These are phyloP conservation scores for Perca fluviatilis DNA, from an alignment of 2,113 vertebrate genomes.

Conservation along the genomic window DNA sequence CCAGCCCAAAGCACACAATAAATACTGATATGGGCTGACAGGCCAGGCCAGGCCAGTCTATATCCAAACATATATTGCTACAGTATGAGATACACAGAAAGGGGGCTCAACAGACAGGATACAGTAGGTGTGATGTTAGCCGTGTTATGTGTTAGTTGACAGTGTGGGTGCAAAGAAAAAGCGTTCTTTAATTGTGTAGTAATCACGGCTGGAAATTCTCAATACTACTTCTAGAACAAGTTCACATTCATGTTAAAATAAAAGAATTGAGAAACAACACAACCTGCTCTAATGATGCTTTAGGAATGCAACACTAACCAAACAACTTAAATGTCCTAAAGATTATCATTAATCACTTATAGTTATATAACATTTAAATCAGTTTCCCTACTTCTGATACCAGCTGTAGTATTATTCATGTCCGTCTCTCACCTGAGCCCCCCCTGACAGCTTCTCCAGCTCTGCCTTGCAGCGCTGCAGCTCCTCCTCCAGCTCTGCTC, in stretches of 20 bases:
- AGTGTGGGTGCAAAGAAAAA: conserved; percentile 30
- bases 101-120: conserved; percentile 61
- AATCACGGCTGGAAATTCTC: neutral
- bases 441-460: conserved; percentile 86
- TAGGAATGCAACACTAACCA: neutral
- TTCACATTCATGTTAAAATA: conserved; percentile 2
- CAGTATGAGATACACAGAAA: conserved; percentile 68
- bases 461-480: conserved; percentile 90
- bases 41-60: conserved; percentile 61
- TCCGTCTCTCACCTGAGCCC: conserved; percentile 79
- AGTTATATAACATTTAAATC: neutral
- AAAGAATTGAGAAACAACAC: conserved; percentile 3
- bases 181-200: conserved; percentile 9
- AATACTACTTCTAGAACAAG: neutral
- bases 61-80: conserved; percentile 63
- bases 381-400: neutral
- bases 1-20: conserved; percentile 45
- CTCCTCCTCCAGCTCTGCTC: conserved; percentile 89
- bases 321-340: neutral
- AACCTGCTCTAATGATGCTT: neutral
- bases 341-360: neutral
- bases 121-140: conserved; percentile 53
- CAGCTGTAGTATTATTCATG: neutral
- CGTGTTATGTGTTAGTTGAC: conserved; percentile 50
- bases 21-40: conserved; percentile 68